phyloP scores from a whole-genome alignment of 2,888 invertebrate genomes.

The Ischnus inquisitorius region DNA sequence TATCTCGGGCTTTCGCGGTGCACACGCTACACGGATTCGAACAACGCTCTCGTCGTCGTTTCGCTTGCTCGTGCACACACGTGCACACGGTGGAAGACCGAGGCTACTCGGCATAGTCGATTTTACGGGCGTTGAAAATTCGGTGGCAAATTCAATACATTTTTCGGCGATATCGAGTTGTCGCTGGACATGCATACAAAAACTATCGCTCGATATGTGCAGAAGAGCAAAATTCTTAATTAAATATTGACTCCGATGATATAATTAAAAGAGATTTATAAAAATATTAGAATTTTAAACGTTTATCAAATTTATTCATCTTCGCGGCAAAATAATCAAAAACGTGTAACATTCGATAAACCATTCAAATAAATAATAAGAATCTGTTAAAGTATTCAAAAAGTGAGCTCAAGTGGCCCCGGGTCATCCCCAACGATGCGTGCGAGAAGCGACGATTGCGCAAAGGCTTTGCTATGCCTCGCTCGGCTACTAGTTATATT shows the following conservation, averaged over 20 bases:
- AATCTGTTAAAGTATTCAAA: not conserved
- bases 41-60: constrained; percentile 33
- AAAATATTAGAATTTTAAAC: not conserved
- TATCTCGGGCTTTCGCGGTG: constrained; percentile 52
- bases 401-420: not conserved
- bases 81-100: not conserved
- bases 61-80: constrained; percentile 24
- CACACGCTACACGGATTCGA: constrained; percentile 16
- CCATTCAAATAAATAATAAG: not conserved
- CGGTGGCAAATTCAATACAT: not conserved
- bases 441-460: constrained; percentile 50
- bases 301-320: not conserved
- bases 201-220: not conserved
- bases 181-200: not conserved
- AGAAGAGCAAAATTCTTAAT: not conserved
- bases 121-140: not conserved
- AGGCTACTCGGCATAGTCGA: not conserved
- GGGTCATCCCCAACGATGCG: not conserved
- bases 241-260: too few species aligned
- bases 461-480: constrained; percentile 59
- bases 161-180: not conserved
- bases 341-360: not conserved
- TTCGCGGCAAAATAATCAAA: not conserved
- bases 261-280: not conserved
- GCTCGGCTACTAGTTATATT: constrained; percentile 50